Evolutionary conservation across 2,797 vertebrate genomes (phyloP).

Genomic region (Mionectes olivaceus): DNA sequence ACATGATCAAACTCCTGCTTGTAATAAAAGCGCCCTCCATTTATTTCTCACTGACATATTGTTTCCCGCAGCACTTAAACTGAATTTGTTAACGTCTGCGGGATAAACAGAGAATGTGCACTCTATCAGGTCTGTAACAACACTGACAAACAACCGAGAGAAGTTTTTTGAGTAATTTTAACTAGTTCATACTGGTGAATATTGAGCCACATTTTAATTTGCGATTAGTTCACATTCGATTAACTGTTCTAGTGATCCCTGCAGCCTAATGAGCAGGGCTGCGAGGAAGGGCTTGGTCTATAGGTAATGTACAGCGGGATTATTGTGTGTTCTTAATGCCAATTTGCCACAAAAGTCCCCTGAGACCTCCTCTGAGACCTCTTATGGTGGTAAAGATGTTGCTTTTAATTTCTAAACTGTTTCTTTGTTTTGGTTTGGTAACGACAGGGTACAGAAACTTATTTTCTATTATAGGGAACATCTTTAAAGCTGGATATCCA

Average conservation of each 20-base stretch:
- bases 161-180: neutral
- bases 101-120: neutral
- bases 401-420: neutral
- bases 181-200: neutral
- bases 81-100: too few relatives aligned
- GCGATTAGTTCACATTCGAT: neutral
- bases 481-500: neutral
- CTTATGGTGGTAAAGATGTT: neutral
- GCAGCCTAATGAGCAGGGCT: neutral
- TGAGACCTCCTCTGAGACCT: neutral
- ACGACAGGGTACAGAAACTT: neutral
- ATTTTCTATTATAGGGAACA: neutral
- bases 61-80: neutral
- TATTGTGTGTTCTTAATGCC: neutral
- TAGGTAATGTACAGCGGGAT: neutral
- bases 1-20: too few relatives aligned
- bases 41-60: neutral
- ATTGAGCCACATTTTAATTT: neutral
- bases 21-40: too few relatives aligned
- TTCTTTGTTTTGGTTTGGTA: neutral
- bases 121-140: neutral
- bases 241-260: neutral
- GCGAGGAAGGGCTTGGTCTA: neutral
- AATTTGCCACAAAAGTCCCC: rapidly evolving
- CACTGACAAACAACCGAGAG: rapidly evolving